These are phyloP conservation scores for Mormoops blainvillei DNA, from an alignment of 2,113 vertebrate genomes.

Conservation along the genomic window DNA sequence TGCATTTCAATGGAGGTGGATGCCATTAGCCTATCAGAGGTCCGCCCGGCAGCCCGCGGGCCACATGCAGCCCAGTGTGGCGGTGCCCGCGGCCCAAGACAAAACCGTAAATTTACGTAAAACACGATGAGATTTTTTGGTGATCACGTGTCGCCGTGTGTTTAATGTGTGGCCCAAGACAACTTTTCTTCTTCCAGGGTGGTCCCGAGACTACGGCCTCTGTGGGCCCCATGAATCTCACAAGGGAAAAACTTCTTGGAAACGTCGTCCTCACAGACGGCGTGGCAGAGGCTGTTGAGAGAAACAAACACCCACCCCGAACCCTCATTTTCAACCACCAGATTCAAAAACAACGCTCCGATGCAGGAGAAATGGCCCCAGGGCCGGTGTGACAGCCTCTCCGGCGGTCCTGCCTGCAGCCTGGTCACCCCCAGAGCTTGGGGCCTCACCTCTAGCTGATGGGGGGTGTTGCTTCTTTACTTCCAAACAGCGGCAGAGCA, in stretches of 20 bases:
- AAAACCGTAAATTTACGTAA: no score
- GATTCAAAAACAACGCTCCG: not conserved
- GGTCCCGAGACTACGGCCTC: no score
- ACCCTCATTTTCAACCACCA: slow-evolving; percentile 4
- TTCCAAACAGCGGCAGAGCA: not conserved
- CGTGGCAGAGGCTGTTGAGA: not conserved
- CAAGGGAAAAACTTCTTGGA: not conserved
- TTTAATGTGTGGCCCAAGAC: no score
- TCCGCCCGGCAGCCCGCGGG: no score
- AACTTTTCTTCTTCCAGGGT: no score
- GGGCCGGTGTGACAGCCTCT: not conserved
- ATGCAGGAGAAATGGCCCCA: not conserved
- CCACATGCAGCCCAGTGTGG: no score
- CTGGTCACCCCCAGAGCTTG: not conserved
- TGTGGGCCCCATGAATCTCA: not conserved
- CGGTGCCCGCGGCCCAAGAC: no score
- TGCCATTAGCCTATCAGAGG: not conserved
- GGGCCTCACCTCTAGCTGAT: not conserved
- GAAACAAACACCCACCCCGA: slow-evolving; percentile 12
- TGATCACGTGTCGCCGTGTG: no score
- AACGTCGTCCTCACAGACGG: slow-evolving; percentile 6
- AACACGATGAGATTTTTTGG: no score
- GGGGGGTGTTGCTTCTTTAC: not conserved
- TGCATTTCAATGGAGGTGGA: not conserved
- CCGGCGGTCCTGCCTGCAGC: not conserved